phyloP scores from a whole-genome alignment of 2,888 invertebrate genomes.

The Monopis laevigella region DNA sequence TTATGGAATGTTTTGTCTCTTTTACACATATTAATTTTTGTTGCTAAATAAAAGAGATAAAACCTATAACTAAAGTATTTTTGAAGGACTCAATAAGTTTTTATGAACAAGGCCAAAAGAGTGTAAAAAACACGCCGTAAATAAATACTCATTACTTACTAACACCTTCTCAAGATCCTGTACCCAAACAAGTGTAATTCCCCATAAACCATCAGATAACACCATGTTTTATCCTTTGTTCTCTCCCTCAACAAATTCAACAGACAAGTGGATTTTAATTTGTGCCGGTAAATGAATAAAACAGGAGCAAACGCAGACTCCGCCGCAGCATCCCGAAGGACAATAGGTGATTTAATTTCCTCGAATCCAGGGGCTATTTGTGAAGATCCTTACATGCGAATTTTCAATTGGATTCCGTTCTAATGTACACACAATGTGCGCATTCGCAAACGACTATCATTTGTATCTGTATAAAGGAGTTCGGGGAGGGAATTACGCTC shows the following conservation, averaged over 20 bases:
- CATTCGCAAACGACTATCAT: constrained; percentile 13
- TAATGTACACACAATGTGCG: constrained; percentile 14
- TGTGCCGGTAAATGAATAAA: constrained; percentile 8
- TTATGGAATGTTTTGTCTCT: no score
- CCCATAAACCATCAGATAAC: no score
- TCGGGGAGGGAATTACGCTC: constrained; percentile 7
- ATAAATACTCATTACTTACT: no score
- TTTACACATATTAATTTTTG: no score
- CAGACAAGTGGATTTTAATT: constrained; percentile 10
- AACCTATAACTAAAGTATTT: no score
- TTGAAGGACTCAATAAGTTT: no score
- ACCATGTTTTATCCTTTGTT: constrained; percentile 1
- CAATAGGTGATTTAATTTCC: constrained; percentile 17
- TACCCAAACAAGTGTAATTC: no score
- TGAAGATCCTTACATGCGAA: constrained; percentile 12
- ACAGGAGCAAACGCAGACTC: constrained; percentile 5
- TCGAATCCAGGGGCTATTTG: constrained; percentile 13
- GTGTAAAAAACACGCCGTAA: no score
- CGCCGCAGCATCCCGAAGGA: constrained; percentile 9
- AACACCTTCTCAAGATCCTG: no score
- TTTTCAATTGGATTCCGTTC: constrained; percentile 14
- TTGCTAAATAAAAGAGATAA: no score
- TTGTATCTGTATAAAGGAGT: constrained; percentile 12
- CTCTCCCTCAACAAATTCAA: constrained; percentile 6
- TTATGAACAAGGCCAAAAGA: no score